Base-by-base conservation (phyloP, 2,113 vertebrate species). In the Gopherus evgoodei region DNA sequence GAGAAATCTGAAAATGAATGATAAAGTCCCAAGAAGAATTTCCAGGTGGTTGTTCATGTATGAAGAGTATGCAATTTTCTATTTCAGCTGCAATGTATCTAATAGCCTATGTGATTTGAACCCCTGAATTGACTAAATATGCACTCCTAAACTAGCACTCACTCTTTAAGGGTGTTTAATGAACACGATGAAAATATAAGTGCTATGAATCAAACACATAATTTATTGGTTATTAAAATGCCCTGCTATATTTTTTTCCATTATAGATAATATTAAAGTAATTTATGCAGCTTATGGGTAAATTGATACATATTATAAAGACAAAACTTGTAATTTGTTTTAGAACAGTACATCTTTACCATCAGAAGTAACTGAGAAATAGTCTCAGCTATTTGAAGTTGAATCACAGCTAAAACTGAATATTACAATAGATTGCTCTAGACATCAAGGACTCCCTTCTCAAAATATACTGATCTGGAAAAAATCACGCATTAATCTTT, bases 181-280 rank as follows among this genome's bases (percentile, higher is more conserved):
- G 47, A 49, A 49, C 47, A 49, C 47, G 3, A 49, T 49, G 47
- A 49, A 49, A 49, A 49, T 49, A 49, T 49, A 49, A 49, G 47
- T 49, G 47, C 47, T 49, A 49, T 49, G 47, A 49, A 49, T 49
- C 47, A 49, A 49, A 76, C 84, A 94, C 91, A 91, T 93, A 96
- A 97, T 93, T 90, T 96, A 97, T 96, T 96, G 93, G 89, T 95
- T 96, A 93, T 95, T 97, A 96, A 97, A 97, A 94, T 95, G 25
- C 14, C 69, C 80, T 91, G 35, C 54, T 95, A 80, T 91, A 94
- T 92, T 96, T 96, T 31, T 31, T 93, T 94, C 85, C 56, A 92
- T 91, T 93, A 93, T n/a, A 92, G 85, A 91, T 72, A 91, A 88
- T 94, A 86, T 83, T 91, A 86, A 95, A 95, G 79, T 95, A 47